These are phyloP conservation scores for Sialia sialis DNA, from an alignment of 2,113 vertebrate species.

Conservation along the genomic window DNA sequence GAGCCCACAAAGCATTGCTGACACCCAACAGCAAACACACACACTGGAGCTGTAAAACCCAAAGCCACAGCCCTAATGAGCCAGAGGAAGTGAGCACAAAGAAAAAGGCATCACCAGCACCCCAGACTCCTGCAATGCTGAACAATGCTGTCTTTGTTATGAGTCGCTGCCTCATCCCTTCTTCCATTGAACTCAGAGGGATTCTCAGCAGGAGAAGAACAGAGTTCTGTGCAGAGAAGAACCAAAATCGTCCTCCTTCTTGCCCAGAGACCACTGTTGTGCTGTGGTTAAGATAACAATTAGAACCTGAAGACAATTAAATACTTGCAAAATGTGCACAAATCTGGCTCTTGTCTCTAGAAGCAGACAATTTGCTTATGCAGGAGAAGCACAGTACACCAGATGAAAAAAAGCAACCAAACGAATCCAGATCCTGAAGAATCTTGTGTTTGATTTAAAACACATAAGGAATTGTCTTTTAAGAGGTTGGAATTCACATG, in stretches of 20 bases:
- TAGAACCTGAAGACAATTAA: not conserved
- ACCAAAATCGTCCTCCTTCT: not conserved
- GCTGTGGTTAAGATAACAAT: not conserved
- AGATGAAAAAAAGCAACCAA: not conserved
- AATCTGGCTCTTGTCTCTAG: not conserved
- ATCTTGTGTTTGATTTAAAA: not conserved
- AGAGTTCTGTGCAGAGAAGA: not conserved
- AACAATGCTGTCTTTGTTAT: slow-evolving; percentile 6
- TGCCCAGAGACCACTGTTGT: not conserved
- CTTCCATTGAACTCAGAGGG: not conserved
- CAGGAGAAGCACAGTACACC: not conserved
- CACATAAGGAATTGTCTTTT: not conserved
- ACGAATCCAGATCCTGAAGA: not conserved
- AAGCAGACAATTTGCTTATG: not conserved
- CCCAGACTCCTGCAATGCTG: not conserved
- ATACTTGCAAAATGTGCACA: not conserved
- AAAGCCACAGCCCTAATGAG: slow-evolving; percentile 7
- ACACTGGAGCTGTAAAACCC: not conserved
- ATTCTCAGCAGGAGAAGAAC: not conserved
- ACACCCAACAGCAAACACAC: not conserved
- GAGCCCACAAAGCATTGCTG: not conserved
- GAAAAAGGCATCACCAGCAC: slow-evolving; percentile 7
- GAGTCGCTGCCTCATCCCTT: not conserved
- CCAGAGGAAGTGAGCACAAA: slow-evolving; percentile 36
- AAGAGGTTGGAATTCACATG: not conserved